Conservation (phyloP, 2,797 vertebrate genomes). For the Aselliscus stoliczkanus region DNA sequence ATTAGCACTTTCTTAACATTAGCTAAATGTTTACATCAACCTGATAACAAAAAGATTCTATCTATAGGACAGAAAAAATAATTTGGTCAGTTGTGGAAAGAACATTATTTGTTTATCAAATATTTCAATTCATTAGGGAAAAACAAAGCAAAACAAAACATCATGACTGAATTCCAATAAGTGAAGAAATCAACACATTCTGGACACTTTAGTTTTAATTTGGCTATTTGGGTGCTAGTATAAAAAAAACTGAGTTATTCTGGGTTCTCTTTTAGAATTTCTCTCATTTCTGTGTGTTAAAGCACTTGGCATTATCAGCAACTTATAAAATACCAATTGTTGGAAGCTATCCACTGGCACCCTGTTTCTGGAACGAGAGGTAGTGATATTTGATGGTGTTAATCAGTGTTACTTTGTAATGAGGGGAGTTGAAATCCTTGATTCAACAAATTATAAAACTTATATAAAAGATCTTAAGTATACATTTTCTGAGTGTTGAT, state of each 20-base stretch:
- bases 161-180: not conserved
- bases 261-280: not conserved
- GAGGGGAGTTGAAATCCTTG: not conserved
- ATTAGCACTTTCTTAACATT: not conserved
- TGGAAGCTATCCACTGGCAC: not conserved
- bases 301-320: not conserved
- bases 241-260: not conserved
- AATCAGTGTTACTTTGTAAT: not conserved
- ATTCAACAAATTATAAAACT: not conserved
- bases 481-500: not conserved
- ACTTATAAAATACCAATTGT: not conserved
- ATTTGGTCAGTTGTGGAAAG: not conserved
- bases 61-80: not conserved
- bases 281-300: not conserved
- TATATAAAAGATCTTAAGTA: not conserved
- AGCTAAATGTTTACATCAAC: not conserved
- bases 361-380: not conserved
- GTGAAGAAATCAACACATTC: not conserved
- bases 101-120: not conserved
- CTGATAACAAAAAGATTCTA: not conserved
- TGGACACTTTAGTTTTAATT: not conserved
- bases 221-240: not conserved
- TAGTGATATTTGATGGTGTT: not conserved
- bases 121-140: not conserved
- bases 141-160: not conserved